These are phyloP conservation scores for Dasypus novemcinctus DNA, from an alignment of 2,113 vertebrate species.

Conservation along the genomic window DNA sequence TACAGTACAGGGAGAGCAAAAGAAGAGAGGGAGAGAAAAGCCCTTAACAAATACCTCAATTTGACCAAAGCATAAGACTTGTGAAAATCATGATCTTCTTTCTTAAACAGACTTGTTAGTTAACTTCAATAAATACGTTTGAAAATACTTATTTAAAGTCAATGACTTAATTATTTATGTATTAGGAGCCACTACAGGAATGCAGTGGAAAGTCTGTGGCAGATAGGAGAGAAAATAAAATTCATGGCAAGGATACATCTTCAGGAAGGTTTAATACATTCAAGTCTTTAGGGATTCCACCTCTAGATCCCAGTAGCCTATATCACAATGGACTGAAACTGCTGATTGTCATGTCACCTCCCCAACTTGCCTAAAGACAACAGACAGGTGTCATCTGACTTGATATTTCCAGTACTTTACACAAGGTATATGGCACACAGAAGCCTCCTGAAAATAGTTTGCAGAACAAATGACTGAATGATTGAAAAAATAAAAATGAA, in stretches of 20 bases:
- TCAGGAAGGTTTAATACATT: background rate
- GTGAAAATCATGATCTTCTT: background rate
- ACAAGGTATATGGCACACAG: background rate
- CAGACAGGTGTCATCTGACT: background rate
- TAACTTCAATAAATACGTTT: background rate
- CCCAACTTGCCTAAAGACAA: background rate
- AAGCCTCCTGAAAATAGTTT: constrained; percentile 18
- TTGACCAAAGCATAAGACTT: background rate
- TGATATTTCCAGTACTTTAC: background rate
- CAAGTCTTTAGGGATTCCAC: background rate
- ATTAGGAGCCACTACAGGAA: background rate
- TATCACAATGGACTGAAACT: background rate
- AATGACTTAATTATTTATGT: background rate
- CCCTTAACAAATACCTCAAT: background rate
- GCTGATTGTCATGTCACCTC: background rate
- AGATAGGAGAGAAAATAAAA: background rate
- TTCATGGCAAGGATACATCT: background rate
- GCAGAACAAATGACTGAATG: background rate
- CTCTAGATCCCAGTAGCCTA: background rate
- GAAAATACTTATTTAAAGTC: background rate
- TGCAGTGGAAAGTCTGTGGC: accelerated
- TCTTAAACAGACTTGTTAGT: background rate
- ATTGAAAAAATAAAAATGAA: background rate
- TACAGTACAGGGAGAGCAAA: background rate
- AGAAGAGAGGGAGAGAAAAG: background rate